Evolutionary conservation across 2,888 invertebrate genomes (phyloP).

Genomic region (Gortyna flavago): DNA sequence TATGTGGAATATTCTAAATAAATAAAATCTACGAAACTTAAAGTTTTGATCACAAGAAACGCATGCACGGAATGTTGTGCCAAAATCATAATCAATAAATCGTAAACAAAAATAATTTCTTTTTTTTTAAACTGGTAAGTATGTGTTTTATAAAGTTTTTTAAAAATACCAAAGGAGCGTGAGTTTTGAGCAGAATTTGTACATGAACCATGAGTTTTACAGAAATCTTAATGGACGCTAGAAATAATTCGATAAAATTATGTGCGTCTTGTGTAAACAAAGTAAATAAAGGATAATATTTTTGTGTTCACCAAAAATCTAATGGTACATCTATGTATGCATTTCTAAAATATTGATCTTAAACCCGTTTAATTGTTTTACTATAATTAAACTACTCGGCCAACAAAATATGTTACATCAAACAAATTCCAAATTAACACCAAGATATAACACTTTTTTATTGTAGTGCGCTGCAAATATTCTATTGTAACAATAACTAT

Average conservation of each 20-base stretch:
- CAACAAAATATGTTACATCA: too few relatives aligned
- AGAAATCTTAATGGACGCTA: neutral
- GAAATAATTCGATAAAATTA: conserved; percentile 9
- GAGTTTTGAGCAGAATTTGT: conserved; percentile 15
- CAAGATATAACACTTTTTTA: too few relatives aligned
- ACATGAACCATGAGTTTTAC: conserved; percentile 3
- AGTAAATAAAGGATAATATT: too few relatives aligned
- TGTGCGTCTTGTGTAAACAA: neutral
- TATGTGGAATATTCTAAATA: conserved; percentile 44
- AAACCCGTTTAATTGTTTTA: too few relatives aligned
- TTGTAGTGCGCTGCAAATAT: too few relatives aligned
- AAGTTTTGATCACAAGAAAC: conserved; percentile 60
- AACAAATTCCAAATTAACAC: too few relatives aligned
- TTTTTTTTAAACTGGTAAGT: conserved; percentile 19
- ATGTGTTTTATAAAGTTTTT: conserved; percentile 4
- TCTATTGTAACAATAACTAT: too few relatives aligned
- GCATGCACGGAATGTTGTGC: conserved; percentile 64
- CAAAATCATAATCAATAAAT: conserved; percentile 58
- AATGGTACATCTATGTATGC: too few relatives aligned
- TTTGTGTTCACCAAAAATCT: too few relatives aligned
- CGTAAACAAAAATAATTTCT: conserved; percentile 22
- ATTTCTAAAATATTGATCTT: too few relatives aligned
- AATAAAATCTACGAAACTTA: conserved; percentile 54
- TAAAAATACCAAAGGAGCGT: conserved; percentile 15
- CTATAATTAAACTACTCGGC: too few relatives aligned